These are phyloP conservation scores for Bombus huntii DNA, from an alignment of 1,140 invertebrate genomes.

Conservation along the genomic window DNA sequence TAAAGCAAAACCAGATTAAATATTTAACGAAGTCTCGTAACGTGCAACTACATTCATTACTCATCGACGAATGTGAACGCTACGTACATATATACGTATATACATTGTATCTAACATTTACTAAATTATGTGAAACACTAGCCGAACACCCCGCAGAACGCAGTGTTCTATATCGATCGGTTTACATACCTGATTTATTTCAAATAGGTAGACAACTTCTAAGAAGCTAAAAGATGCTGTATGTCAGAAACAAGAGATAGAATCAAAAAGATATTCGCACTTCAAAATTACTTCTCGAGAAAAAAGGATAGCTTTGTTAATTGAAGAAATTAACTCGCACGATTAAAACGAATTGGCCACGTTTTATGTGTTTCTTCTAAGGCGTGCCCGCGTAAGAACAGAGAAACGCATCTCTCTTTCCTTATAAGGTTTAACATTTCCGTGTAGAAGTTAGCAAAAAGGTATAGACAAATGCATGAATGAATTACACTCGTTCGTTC, in stretches of 20 bases:
- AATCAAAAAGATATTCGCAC: neutral
- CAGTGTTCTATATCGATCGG: neutral
- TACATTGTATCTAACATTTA: neutral
- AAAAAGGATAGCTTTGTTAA: neutral
- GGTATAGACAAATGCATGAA: slow-evolving; percentile 48
- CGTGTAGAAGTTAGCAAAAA: slow-evolving; percentile 33
- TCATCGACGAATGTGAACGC: neutral
- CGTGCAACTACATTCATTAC: neutral
- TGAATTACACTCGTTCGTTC: slow-evolving; percentile 60
- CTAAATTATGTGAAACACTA: too few species aligned
- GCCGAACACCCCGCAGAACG: too few species aligned
- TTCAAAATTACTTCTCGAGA: neutral
- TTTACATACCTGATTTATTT: too few species aligned
- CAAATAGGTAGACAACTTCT: too few species aligned
- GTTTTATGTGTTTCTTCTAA: neutral
- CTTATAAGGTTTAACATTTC: slow-evolving; percentile 41
- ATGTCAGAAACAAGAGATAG: neutral
- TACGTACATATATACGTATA: too few species aligned
- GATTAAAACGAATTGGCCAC: neutral
- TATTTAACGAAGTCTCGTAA: neutral
- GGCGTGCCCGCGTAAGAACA: neutral
- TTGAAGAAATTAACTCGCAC: neutral
- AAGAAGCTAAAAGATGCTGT: neutral
- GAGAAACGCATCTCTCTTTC: neutral
- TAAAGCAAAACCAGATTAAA: neutral